Conservation (phyloP, 2,797 vertebrate species). For the Enteromius afrohamiltoni region DNA sequence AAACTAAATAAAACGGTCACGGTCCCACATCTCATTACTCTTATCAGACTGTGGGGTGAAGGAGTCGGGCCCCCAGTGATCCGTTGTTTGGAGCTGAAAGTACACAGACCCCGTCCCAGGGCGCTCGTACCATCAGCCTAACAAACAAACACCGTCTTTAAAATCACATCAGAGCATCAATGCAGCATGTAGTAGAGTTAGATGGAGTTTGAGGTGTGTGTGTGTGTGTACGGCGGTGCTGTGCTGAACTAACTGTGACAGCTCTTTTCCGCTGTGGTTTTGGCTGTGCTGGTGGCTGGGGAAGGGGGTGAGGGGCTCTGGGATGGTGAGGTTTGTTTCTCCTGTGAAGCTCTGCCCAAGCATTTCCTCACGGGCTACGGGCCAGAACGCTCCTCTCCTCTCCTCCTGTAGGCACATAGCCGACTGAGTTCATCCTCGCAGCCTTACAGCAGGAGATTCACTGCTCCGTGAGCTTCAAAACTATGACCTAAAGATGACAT, state of each 20-base stretch:
- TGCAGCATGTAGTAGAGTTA: background rate
- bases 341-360: constrained; percentile 63
- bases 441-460: constrained; percentile 70
- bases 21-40: constrained; percentile 28
- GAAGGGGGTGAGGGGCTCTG: constrained; percentile 37
- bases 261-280: constrained; percentile 64
- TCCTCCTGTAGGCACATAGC: constrained; percentile 40
- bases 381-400: constrained; percentile 35
- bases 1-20: constrained; percentile 33
- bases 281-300: constrained; percentile 47
- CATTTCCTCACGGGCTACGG: constrained; percentile 57
- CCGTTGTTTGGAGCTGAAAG: constrained; percentile 38
- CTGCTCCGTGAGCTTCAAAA: constrained; percentile 81
- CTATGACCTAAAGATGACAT: constrained; percentile 63
- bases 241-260: constrained; percentile 52
- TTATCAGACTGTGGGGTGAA: constrained; percentile 29
- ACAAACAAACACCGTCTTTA: constrained; percentile 55
- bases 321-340: constrained; percentile 42
- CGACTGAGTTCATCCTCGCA: constrained; percentile 78
- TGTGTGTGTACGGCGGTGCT: constrained; percentile 38
- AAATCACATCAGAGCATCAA: constrained; percentile 41
- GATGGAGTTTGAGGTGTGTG: constrained; percentile 8
- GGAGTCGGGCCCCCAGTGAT: constrained; percentile 28
- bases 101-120: constrained; percentile 13
- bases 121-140: constrained; percentile 33